These are phyloP conservation scores for Eciton burchellii DNA, from an alignment of 1,140 invertebrate species.

Conservation along the genomic window DNA sequence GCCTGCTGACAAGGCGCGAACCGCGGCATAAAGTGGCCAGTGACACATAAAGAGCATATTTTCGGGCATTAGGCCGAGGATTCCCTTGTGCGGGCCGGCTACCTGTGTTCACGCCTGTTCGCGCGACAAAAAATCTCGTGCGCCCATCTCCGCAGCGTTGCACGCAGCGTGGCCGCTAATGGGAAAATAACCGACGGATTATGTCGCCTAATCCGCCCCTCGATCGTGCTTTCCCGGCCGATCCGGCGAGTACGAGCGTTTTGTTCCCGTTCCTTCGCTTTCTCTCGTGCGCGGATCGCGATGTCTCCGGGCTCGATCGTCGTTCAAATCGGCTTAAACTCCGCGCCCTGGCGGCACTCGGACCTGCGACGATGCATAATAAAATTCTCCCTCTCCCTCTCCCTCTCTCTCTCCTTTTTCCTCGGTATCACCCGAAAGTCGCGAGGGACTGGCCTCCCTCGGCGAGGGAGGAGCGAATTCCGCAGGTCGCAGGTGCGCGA, in stretches of 20 bases:
- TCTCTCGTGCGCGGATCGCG: background rate
- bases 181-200: slow-evolving; percentile 75
- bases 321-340: background rate
- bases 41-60: slow-evolving; percentile 86
- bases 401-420: no score
- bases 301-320: no score
- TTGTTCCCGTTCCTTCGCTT: slow-evolving; percentile 15
- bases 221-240: slow-evolving; percentile 70
- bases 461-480: no score
- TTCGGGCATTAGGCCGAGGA: slow-evolving; percentile 79
- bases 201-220: slow-evolving; percentile 71
- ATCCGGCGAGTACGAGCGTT: slow-evolving; percentile 28
- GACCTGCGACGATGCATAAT: no score
- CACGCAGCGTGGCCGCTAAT: slow-evolving; percentile 63
- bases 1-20: slow-evolving; percentile 67
- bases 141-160: slow-evolving; percentile 70
- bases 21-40: slow-evolving; percentile 81
- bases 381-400: no score
- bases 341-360: no score
- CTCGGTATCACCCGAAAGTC: no score
- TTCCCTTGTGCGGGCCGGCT: slow-evolving; percentile 66
- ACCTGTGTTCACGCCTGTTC: slow-evolving; percentile 84
- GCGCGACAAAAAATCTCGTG: slow-evolving; percentile 76
- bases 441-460: no score
- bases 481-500: no score